phyloP scores from a whole-genome alignment of 2,797 vertebrate species.

The Coreius guichenoti region DNA sequence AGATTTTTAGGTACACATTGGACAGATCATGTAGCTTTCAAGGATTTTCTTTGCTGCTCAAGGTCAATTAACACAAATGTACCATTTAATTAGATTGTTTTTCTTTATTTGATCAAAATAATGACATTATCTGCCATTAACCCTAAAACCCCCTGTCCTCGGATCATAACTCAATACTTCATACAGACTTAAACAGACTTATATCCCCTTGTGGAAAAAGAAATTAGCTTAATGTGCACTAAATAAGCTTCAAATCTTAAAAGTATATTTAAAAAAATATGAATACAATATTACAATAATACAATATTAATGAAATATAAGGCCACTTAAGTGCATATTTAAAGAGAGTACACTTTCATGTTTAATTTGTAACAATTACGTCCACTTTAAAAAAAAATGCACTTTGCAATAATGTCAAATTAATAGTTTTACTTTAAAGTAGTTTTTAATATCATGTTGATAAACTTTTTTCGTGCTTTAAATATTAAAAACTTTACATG shows the following conservation, averaged over 20 bases:
- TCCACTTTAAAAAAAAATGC: too few relatives aligned
- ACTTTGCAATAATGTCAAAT: too few relatives aligned
- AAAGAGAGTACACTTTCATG: neutral
- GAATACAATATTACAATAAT: neutral
- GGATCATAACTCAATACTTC: neutral
- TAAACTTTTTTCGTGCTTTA: too few relatives aligned
- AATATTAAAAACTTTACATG: too few relatives aligned
- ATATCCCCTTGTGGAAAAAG: too few relatives aligned
- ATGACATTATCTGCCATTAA: neutral
- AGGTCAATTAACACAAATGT: neutral
- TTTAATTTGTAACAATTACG: neutral
- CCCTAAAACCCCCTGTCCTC: neutral
- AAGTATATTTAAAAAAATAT: neutral
- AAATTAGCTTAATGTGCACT: neutral
- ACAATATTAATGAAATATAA: neutral
- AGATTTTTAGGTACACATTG: neutral
- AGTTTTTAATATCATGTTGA: too few relatives aligned
- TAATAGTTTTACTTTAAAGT: too few relatives aligned
- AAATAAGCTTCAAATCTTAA: neutral
- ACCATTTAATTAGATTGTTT: neutral
- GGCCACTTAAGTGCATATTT: neutral
- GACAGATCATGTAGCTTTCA: neutral
- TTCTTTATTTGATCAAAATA: neutral
- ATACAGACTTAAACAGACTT: neutral
- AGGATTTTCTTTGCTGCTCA: neutral